phyloP scores from a whole-genome alignment of 2,113 vertebrate genomes.

The Lampris megalopsis region DNA sequence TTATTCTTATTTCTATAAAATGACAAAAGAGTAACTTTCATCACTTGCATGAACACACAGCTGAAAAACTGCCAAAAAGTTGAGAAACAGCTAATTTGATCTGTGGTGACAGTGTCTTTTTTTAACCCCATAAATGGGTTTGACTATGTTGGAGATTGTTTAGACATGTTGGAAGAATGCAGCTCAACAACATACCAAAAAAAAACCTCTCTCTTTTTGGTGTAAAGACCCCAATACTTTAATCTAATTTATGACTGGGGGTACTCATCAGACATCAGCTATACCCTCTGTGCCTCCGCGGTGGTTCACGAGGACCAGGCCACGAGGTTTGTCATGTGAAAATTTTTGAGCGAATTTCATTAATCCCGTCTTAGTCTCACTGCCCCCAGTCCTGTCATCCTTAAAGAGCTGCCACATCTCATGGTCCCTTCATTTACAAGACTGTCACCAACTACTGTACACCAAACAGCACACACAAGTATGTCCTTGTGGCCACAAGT shows the following conservation, averaged over 20 bases:
- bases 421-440: neutral
- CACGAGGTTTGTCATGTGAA: slow-evolving; percentile 59
- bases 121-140: neutral
- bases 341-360: slow-evolving; percentile 52
- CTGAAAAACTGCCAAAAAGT: no score
- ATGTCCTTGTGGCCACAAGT: neutral
- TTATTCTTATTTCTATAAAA: no score
- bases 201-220: no score
- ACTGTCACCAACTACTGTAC: neutral
- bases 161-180: neutral
- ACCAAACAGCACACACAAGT: neutral
- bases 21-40: no score
- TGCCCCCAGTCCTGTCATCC: neutral
- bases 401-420: no score
- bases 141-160: neutral
- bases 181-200: neutral
- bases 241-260: no score
- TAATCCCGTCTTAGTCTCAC: slow-evolving; percentile 6
- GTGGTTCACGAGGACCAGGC: slow-evolving; percentile 17
- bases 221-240: no score
- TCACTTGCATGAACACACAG: no score
- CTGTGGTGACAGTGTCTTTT: no score
- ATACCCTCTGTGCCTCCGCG: neutral
- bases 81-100: no score
- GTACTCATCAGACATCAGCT: neutral